A percentile compares a stretch with the other conserved stretches of the same genome.
Conservation (phyloP, 2,888 invertebrate genomes). For the Acronicta psi region DNA sequence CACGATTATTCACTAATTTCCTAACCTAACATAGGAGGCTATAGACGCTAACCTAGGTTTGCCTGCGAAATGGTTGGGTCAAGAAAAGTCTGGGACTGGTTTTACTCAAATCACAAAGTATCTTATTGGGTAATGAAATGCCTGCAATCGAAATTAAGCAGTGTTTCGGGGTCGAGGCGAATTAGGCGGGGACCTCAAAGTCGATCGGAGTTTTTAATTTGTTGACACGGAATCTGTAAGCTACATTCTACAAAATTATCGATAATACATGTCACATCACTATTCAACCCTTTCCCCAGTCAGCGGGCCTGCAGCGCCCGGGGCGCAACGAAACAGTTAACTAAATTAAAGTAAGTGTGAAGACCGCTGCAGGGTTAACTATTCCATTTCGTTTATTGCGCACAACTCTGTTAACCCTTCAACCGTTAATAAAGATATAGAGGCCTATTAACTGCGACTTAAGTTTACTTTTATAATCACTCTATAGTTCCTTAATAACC, state of each 20-base stretch:
- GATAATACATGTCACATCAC: constrained; percentile 62
- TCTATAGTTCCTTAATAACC: constrained; percentile 54
- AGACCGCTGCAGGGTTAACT: constrained; percentile 88
- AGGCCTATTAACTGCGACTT: constrained; percentile 79
- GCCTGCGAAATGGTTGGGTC: no score
- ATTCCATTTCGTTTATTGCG: constrained; percentile 89
- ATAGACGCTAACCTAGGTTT: no score
- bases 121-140: no score
- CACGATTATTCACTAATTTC: no score
- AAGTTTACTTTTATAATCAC: constrained; percentile 72
- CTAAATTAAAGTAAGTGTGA: constrained; percentile 89
- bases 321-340: constrained; percentile 86
- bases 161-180: no score
- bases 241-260: constrained; percentile 24
- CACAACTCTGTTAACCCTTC: constrained; percentile 84
- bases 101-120: no score
- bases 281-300: constrained; percentile 81
- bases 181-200: no score
- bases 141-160: no score
- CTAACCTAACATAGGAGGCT: no score
- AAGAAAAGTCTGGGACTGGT: no score
- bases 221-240: neutral
- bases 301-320: constrained; percentile 75
- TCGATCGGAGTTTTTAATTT: neutral
- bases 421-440: constrained; percentile 86